Conservation (phyloP, 2,113 vertebrate species). For the Otolemur garnettii region DNA sequence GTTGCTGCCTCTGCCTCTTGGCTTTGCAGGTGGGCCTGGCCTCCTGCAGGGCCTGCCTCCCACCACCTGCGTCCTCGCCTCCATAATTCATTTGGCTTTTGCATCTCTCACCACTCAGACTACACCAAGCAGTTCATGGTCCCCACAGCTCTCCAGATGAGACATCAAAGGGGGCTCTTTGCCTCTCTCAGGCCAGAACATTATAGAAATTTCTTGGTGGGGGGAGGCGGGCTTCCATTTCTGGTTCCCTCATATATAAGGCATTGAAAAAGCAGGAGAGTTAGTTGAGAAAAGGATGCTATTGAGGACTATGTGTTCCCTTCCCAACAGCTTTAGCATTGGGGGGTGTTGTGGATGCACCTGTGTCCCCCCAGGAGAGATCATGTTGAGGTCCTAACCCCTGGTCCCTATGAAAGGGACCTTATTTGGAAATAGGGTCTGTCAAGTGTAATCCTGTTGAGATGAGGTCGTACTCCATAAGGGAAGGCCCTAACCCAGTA, state of each 20-base stretch:
- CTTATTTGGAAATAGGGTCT: not conserved
- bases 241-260: not conserved
- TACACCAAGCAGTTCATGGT: fast-evolving
- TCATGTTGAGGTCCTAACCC: not conserved
- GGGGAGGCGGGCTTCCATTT: not conserved
- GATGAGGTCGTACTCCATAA: too few species aligned
- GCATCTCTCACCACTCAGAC: fast-evolving
- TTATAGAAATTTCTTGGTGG: not conserved
- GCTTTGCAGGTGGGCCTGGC: fast-evolving
- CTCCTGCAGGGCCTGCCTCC: not conserved
- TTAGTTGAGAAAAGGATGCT: not conserved
- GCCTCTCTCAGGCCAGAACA: not conserved
- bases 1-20: not conserved
- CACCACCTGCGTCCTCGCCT: not conserved
- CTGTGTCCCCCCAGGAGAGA: not conserved
- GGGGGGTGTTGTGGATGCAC: not conserved
- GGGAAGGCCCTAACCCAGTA: not conserved
- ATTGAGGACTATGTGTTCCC: not conserved
- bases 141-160: not conserved
- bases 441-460: not conserved
- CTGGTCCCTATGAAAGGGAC: not conserved
- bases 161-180: not conserved
- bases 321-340: not conserved
- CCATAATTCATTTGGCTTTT: not conserved
- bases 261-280: not conserved